phyloP scores from a whole-genome alignment of 1,140 invertebrate species.

The Diachasma alloeum region DNA sequence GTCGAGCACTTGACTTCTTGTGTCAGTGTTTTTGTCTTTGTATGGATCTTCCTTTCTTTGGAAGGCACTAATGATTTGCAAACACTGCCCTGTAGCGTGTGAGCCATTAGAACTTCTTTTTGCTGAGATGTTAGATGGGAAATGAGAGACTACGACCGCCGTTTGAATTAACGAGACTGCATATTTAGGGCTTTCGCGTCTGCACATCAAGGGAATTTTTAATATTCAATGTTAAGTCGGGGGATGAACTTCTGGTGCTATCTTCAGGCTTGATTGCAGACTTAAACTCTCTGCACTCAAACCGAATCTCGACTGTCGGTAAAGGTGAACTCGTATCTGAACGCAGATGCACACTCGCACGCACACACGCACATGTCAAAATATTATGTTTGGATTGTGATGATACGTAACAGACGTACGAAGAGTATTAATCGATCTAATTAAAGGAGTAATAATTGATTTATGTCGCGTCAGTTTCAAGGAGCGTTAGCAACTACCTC shows the following conservation, averaged over 20 bases:
- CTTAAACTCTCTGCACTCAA: background rate
- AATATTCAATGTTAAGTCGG: background rate
- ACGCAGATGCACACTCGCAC: too few relatives aligned
- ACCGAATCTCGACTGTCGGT: background rate
- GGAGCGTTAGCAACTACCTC: background rate
- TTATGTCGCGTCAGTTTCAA: background rate
- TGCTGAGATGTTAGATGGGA: background rate
- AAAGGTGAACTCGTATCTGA: background rate
- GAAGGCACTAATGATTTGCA: conserved; percentile 59
- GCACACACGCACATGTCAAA: too few relatives aligned
- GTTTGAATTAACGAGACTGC: background rate
- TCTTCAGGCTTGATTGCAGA: background rate
- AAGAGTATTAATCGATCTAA: too few relatives aligned
- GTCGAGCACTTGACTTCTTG: background rate
- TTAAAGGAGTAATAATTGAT: background rate
- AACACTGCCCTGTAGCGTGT: conserved; percentile 46
- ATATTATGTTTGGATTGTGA: too few relatives aligned
- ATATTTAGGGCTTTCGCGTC: background rate
- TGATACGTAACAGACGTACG: background rate
- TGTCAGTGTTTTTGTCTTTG: background rate
- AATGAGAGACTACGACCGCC: background rate
- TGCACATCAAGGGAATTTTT: background rate
- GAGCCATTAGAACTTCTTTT: background rate
- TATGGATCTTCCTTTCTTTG: background rate
- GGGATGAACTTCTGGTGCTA: background rate